Base-by-base conservation (phyloP, 2,888 invertebrate species). In the Ditula angustiorana region DNA sequence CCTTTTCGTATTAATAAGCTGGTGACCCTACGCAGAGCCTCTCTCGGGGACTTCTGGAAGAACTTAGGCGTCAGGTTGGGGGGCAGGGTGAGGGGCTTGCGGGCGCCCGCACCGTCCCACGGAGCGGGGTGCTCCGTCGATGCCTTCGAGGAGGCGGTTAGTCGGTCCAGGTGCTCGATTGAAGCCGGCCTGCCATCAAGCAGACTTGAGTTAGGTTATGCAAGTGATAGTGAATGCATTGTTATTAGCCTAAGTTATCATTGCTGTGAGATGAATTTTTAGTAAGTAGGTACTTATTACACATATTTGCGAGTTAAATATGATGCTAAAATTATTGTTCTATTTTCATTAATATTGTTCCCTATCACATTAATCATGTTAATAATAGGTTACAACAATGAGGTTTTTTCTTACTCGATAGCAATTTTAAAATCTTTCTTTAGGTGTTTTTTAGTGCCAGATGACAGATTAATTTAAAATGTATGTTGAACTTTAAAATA, bases 1-100 rank as follows among this genome's bases (percentile, higher is more conserved):
- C 96, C 96, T 94, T 96, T 96, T 86, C 96, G 94, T 89, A 97
- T 97, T 86, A 97, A 95, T 88, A 97, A 95, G 94, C 97, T 97
- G 85, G 97, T 97, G 81, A 97, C 97, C 87, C 97, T 95, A 81
- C 97, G 94, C 74, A 97, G 94, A 67, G 97, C 97, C 88, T 97
- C 97, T 79, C 97, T 94, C 52, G 97, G 97, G 72, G 97, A 97
- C 89, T 96, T 96, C 85, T 97, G 96, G 94, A 97, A 96, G 94
- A 97, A 97, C 90, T 97, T 97, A 77, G 97, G 97, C 71, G 97
- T 97, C 81, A 97, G 93, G 93, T 97, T 97, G 66, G 97, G 97
- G 60, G 97, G 97, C 79, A 97, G 93, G n/a, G 97, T 97, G 71
- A 97, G 93, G 4, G 97, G 97, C 82, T 97, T 97, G 79, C 97